Conservation (phyloP, 2,888 invertebrate genomes). For the Chouioia cunea region DNA sequence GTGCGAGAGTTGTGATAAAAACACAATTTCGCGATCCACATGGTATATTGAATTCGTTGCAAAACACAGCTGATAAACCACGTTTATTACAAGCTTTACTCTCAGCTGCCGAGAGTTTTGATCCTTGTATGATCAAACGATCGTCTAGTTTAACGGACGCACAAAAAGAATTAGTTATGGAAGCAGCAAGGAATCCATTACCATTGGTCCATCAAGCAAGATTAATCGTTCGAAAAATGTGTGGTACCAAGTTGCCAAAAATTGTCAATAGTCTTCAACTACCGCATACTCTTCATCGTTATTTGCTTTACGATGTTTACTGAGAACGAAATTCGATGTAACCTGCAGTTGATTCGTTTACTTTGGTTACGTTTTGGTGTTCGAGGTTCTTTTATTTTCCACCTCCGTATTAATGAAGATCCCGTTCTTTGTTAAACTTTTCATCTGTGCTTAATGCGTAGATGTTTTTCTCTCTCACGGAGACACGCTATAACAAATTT, state of each 20-base stretch:
- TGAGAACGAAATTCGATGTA: not conserved
- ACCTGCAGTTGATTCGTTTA: no score
- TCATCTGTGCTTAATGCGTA: no score
- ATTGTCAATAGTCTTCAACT: slow-evolving; percentile 74
- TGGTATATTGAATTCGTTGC: slow-evolving; percentile 84
- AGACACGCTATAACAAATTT: no score
- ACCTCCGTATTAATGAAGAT: no score
- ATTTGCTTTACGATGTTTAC: slow-evolving; percentile 76
- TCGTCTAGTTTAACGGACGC: slow-evolving; percentile 76
- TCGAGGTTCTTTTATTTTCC: no score
- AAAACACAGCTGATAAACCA: slow-evolving; percentile 72
- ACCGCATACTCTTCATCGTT: slow-evolving; percentile 76
- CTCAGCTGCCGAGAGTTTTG: slow-evolving; percentile 83
- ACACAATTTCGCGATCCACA: slow-evolving; percentile 87
- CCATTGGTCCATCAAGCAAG: slow-evolving; percentile 77
- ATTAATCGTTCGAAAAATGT: slow-evolving; percentile 72
- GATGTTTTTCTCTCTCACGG: no score
- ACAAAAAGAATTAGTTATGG: slow-evolving; percentile 77
- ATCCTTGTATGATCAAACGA: slow-evolving; percentile 83
- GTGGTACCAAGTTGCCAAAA: slow-evolving; percentile 73
- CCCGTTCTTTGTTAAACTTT: no score
- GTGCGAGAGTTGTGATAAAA: slow-evolving; percentile 85
- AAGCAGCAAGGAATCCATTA: slow-evolving; percentile 77
- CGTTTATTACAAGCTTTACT: slow-evolving; percentile 76
- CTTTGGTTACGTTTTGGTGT: no score